Evolutionary conservation across 2,797 vertebrate species (phyloP), one percentile per base, ranked within the genome.

Genomic region (Erethizon dorsatum): DNA sequence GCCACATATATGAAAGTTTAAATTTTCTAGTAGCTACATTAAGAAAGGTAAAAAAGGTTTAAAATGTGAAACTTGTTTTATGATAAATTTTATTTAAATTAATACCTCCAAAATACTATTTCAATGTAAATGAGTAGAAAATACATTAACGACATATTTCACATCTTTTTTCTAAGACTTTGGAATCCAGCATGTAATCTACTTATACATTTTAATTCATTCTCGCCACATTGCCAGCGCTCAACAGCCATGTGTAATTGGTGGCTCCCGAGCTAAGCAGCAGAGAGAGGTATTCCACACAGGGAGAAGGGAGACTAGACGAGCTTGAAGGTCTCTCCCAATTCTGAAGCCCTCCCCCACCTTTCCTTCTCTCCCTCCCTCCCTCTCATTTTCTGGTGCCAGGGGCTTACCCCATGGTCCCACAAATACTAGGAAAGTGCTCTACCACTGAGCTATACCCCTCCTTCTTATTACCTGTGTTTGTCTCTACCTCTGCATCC

Each of bases 51-150:
- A 93, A 90, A 3, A 91, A 78, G 75, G 11, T 47, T 77, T 41
- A 33, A 33, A 78, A 61, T 47, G 52, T 45, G n/a, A 75, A 80
- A 77, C 91, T 54, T 24, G 47, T 82, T 91, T 88, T 57, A 50
- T 54, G 59, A 91, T 91, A 77, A 77, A 45, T 69, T 95, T 63
- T 89, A 92, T 82, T 97, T 87, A 83, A 85, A 65, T 71, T 83
- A 92, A 92, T 75, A 57, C 33, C 56, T 73, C n/a, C 77, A 75
- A 95, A 94, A 84, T 91, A 82, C 71, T 45, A 47, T 90, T 96
- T 94, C 90, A 63, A 91, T 24, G 10, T 93, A 83, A 93, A 73
- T 80, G 78, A 67, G n/a, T 54, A 78, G 82, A 83, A 83, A 94
- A 86, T 90, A 79, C 11, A 65, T 26, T 26, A 52, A 83, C 57